Evolutionary conservation across 1,140 invertebrate species (phyloP), one percentile per base, ranked within the genome.

Genomic region (Drosophila paulistorum): DNA sequence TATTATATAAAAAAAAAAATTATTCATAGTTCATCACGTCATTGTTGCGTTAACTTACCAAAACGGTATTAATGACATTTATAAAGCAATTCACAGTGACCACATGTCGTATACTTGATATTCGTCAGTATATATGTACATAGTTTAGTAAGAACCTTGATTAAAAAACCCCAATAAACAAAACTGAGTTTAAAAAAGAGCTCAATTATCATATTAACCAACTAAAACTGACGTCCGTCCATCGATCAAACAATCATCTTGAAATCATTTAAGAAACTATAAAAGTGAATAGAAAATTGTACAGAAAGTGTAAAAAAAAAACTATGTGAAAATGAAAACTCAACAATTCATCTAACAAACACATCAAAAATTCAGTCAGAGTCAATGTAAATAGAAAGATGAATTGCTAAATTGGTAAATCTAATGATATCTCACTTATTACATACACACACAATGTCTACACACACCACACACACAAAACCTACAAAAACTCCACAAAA

Each of bases 381-480:
- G 33, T 33, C 64, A 23, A 59, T 89, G 83, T 86, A 83, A 83
- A 87, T 87, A 83, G 67, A 79, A 69, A 76, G 30, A 54, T 62
- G 76, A 81, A 71, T 82, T 80, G 70, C 68, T 71, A 69, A 83
- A 71, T 79, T 86, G 79, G 79, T 86, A 77, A 87, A 89, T 87
- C 79, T 89, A 89, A 89, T 87, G 63, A 87, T 74, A 77, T 89
- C 68, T 89, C 79, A 86, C 76, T 86, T 80, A 89, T 87, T 87
- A 73, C 83, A 87, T 89, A 87, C 76, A 83, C 74, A 74, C 74
- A 58, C 71, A 41, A 26, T 4, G 2, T 26, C 23, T 26, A 69
- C 68, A 63, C 68, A 63, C 61, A 48, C 51, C 51, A 35, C 30
- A 65, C 30, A 68, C 13, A 77, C 66, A 65, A 63, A 55, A 65